phyloP scores from a whole-genome alignment of 2,797 vertebrate genomes.

The Streptopelia turtur region DNA sequence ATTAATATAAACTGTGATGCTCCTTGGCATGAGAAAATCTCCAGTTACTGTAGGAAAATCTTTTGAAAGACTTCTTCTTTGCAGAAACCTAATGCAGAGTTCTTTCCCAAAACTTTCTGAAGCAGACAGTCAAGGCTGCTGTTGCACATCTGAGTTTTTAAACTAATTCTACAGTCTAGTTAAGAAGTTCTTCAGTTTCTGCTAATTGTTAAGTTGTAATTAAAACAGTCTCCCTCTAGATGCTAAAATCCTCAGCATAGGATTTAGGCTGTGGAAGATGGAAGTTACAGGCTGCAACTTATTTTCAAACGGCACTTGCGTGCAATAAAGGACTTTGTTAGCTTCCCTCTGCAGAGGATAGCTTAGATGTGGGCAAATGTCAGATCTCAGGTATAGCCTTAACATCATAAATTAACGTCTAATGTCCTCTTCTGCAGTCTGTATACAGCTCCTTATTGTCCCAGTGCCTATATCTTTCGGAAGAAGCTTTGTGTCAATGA shows the following conservation, averaged over 20 bases:
- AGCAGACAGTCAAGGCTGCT: background rate
- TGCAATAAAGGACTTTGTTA: background rate
- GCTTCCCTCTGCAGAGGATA: background rate
- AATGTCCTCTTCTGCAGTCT: background rate
- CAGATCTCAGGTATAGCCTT: background rate
- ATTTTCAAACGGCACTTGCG: background rate
- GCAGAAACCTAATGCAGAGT: background rate
- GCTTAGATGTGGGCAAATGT: background rate
- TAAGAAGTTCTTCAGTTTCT: background rate
- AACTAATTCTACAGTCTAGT: background rate
- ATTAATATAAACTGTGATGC: background rate
- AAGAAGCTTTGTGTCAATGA: background rate
- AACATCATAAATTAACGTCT: background rate
- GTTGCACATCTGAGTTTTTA: background rate
- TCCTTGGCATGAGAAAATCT: background rate
- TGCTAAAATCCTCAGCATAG: background rate
- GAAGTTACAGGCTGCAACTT: background rate
- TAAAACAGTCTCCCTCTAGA: background rate
- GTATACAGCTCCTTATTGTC: background rate
- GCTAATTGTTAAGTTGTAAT: background rate
- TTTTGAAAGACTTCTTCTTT: background rate
- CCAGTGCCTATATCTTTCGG: background rate
- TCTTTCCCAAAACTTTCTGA: background rate
- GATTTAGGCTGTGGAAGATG: background rate
- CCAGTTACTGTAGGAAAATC: background rate